Base-by-base conservation (phyloP, 2,888 invertebrate species). In the Adela reaumurella region DNA sequence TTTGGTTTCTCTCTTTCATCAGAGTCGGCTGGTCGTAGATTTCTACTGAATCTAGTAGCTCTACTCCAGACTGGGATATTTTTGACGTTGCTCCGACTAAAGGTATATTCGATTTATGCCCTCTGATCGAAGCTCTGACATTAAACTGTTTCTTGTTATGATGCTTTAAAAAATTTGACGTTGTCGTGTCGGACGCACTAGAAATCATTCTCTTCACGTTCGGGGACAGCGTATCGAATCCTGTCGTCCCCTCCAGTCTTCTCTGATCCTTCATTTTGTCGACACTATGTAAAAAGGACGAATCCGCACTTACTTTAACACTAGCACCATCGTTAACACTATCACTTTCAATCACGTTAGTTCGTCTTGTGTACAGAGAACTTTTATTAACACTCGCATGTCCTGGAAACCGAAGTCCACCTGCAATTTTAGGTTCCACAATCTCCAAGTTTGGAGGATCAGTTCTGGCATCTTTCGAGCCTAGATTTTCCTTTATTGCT, bases 201-300 rank as follows among this genome's bases (percentile, higher is more conserved):
- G 83, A 82, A 53, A 85, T 72, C 69, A 85, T 83, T 54, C 84
- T 70, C 62, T 83, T 84, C 3, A 85, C 84, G 58, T 82, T 83
- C 3, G 84, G 83, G 17, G 84, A 84, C 14, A 84, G 68, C 59
- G 81, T 80, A 49, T 80, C 79, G 59, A 84, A 83, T 45, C 67
- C 66, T 52, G 74, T 62, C n/a, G n/a, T n/a, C n/a, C n/a, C n/a
- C 57, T 70, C 70, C n/a, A 35, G 6, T 11, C 35, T 35, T 35
- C n/a, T n/a, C n/a, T 35, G 35, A 35, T 35, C 35, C n/a, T 35
- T 35, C 35, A 35, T 35, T 35, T 35, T 35, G n/a, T n/a, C n/a
- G n/a, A n/a, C n/a, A 35, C n/a, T 35, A 3, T 35, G 35, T 35
- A 35, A 51, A 62, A 11, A 47, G 51, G 61, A 50, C 46, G 59